Evolutionary conservation across 2,797 vertebrate species (phyloP).

Genomic region (Lagorchestes hirsutus): DNA sequence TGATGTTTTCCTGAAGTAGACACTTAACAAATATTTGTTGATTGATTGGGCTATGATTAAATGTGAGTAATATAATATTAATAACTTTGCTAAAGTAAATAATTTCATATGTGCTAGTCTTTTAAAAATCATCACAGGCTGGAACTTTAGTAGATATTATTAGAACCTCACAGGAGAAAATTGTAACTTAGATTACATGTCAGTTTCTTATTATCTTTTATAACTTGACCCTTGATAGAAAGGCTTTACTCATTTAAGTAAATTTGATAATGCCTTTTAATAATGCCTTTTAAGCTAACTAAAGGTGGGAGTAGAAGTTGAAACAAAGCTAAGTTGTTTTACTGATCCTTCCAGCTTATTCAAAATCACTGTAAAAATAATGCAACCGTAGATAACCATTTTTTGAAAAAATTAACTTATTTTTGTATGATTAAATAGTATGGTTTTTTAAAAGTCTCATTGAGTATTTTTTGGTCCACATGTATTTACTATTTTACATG

Average conservation of each 20-base stretch:
- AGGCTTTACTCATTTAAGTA: constrained; percentile 46
- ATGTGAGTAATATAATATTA: background rate
- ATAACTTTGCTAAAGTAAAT: background rate
- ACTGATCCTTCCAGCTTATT: background rate
- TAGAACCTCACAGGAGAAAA: constrained; percentile 37
- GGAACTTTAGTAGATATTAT: constrained; percentile 29
- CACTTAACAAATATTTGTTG: background rate
- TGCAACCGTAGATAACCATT: background rate
- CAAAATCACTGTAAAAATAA: background rate
- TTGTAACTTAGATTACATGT: constrained; percentile 45
- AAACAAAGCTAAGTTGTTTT: constrained; percentile 54
- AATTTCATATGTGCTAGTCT: background rate
- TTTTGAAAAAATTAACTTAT: background rate
- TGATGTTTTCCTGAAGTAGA: background rate
- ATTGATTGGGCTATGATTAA: background rate
- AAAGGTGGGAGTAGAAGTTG: constrained; percentile 23
- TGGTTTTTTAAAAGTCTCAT: constrained; percentile 33
- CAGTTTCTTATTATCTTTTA: constrained; percentile 36
- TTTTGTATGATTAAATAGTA: background rate
- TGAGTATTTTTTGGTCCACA: constrained; percentile 73
- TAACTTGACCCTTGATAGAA: constrained; percentile 35
- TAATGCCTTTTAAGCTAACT: constrained; percentile 46
- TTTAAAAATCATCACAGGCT: constrained; percentile 20
- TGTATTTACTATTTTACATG: constrained; percentile 78
- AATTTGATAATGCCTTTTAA: background rate